A percentile compares a stretch with the other conserved stretches of the same genome.
These are phyloP conservation scores for Allolobophora icterica DNA, from an alignment of 2,888 invertebrate species.

Conservation along the genomic window DNA sequence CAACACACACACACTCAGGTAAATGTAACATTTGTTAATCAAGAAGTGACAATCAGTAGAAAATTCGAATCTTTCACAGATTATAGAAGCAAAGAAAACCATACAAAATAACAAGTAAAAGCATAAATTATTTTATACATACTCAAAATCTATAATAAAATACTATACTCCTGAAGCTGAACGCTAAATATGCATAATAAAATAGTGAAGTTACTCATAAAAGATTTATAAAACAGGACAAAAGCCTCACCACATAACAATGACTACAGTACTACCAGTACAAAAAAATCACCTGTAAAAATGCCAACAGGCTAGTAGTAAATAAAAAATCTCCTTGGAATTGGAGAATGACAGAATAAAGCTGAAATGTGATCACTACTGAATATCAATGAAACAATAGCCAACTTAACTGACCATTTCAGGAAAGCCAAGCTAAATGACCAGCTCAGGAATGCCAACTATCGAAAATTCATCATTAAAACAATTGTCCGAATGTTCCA, in stretches of 20 bases:
- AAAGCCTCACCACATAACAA: neutral
- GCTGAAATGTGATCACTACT: neutral
- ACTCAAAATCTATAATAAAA: neutral
- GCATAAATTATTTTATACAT: neutral
- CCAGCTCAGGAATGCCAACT: neutral
- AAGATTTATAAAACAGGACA: conserved; percentile 3
- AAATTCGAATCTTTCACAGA: neutral
- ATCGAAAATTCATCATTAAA: neutral
- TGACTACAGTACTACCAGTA: neutral
- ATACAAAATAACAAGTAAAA: neutral
- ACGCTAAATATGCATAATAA: neutral
- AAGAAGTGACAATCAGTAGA: neutral
- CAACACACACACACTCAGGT: neutral
- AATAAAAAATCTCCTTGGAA: neutral
- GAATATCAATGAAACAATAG: neutral
- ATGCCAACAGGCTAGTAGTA: neutral
- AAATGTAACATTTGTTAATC: too few relatives aligned
- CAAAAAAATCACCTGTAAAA: neutral
- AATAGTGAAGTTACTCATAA: neutral
- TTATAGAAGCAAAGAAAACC: neutral
- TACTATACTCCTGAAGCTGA: conserved; percentile 6
- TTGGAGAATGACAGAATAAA: neutral
- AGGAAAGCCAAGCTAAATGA: too few relatives aligned
- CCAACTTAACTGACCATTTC: neutral
- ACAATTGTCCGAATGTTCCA: neutral